Base-by-base conservation (phyloP, 2,888 invertebrate species). In the Sarcophaga rosellei region DNA sequence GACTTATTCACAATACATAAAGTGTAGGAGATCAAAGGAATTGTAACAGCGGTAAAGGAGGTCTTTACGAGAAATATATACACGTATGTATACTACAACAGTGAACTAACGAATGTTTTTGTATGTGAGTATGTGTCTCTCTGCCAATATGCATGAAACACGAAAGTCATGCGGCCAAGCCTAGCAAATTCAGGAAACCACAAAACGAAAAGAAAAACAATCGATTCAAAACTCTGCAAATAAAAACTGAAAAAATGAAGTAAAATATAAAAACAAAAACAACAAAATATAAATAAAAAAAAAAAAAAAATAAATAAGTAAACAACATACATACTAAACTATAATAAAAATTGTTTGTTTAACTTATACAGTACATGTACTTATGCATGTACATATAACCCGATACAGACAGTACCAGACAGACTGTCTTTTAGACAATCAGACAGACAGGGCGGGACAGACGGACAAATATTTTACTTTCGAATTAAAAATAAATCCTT, bases 121-220 rank as follows among this genome's bases (percentile, higher is more conserved):
- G 59, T 59, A 35, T 68, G 45, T 61, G 47, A 8, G 44, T 44
- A 44, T 44, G 23, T n/a, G 15, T 68, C 53, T 35, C 68, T 62
- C n/a, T 20, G 59, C 23, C 57, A 73, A 80, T 70, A 70, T 70
- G 70, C 79, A 83, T 83, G 77, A 77, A 75, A 80, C 79, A 84
- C 84, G 79, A 84, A 79, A 84, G 79, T 84, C 79, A 84, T 75
- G 75, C 75, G 72, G 80, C 84, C 84, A 84, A 84, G 84, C 79
- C 84, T 84, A 80, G 75, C 79, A 84, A 84, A 76, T 80, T 84
- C 84, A 80, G 79, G 75, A 80, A 84, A 80, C 79, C 84, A 57
- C 79, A 78, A 63, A 78, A 69, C 63, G 20, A 77, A 69, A 75
- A 5, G 25, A 45, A 63, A 12, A 17, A 15, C 69, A 12, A 17